Evolutionary conservation across 1,140 invertebrate species (phyloP).

Genomic region (Monomorium pharaonis): DNA sequence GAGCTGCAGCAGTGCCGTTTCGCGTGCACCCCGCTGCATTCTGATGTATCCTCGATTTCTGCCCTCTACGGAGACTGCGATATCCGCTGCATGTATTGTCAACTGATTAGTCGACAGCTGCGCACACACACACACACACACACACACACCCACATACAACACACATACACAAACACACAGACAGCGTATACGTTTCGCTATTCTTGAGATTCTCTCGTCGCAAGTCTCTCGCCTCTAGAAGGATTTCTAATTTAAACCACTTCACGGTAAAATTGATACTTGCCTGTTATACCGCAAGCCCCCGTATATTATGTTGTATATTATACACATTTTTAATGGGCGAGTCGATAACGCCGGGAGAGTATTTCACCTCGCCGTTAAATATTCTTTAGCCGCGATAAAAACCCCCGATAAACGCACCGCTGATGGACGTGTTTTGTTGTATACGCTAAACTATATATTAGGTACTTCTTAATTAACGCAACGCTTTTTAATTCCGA

Average conservation of each 20-base stretch:
- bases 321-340: constrained; percentile 10
- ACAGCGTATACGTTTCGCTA: neutral
- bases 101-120: constrained; percentile 51
- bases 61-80: neutral
- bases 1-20: constrained; percentile 6
- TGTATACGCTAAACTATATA: neutral
- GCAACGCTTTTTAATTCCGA: constrained; percentile 27
- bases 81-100: constrained; percentile 36
- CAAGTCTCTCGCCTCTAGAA: constrained; percentile 1
- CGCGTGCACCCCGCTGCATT: constrained; percentile 29
- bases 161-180: neutral
- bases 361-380: constrained; percentile 18
- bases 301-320: neutral
- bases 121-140: constrained; percentile 17
- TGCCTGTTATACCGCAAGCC: neutral
- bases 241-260: constrained; percentile 49
- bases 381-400: constrained; percentile 42
- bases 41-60: constrained; percentile 27
- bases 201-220: constrained; percentile 4
- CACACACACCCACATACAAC: neutral
- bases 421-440: neutral
- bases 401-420: constrained; percentile 35
- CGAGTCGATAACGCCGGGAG: constrained; percentile 14
- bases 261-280: neutral
- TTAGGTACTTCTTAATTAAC: constrained; percentile 4